These are phyloP conservation scores for Aphaenogaster floridana DNA, from an alignment of 1,140 invertebrate species.

Conservation along the genomic window DNA sequence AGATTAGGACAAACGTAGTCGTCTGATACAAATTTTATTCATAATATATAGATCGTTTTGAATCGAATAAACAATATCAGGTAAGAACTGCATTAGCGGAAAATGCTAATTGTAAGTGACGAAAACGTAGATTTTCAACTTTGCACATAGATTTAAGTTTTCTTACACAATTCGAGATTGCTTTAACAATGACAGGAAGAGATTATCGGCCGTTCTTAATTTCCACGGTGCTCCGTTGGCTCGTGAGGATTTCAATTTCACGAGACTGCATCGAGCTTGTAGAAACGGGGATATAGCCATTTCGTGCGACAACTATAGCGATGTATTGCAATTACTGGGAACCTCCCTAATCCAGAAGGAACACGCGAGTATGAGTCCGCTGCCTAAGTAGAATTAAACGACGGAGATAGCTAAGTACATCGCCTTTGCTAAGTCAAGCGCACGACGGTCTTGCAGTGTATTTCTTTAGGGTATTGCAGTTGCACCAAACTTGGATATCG, in stretches of 20 bases:
- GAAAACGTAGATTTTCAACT: neutral
- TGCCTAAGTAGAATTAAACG: slow-evolving; percentile 61
- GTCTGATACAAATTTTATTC: neutral
- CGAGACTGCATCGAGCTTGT: slow-evolving; percentile 3
- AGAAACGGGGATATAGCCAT: slow-evolving; percentile 37
- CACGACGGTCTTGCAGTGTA: neutral
- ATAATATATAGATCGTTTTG: neutral
- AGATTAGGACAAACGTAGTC: neutral
- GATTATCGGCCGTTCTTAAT: slow-evolving; percentile 48
- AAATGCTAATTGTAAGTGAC: neutral
- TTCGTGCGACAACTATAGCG: slow-evolving; percentile 54
- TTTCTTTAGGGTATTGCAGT: neutral
- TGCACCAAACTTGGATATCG: neutral
- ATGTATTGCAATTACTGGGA: slow-evolving; percentile 63
- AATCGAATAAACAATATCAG: neutral
- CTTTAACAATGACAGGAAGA: slow-evolving; percentile 20
- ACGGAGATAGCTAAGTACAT: slow-evolving; percentile 55
- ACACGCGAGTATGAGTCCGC: slow-evolving; percentile 44
- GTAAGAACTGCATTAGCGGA: neutral
- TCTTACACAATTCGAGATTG: slow-evolving; percentile 1
- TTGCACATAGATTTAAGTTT: slow-evolving; percentile 15
- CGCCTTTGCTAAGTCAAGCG: slow-evolving; percentile 47
- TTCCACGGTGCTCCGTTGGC: slow-evolving; percentile 28
- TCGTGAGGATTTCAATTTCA: slow-evolving; percentile 51
- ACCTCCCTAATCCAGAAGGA: slow-evolving; percentile 60